Evolutionary conservation across 2,113 vertebrate genomes (phyloP), one percentile per base, ranked within the genome.

Genomic region (Sorex araneus): DNA sequence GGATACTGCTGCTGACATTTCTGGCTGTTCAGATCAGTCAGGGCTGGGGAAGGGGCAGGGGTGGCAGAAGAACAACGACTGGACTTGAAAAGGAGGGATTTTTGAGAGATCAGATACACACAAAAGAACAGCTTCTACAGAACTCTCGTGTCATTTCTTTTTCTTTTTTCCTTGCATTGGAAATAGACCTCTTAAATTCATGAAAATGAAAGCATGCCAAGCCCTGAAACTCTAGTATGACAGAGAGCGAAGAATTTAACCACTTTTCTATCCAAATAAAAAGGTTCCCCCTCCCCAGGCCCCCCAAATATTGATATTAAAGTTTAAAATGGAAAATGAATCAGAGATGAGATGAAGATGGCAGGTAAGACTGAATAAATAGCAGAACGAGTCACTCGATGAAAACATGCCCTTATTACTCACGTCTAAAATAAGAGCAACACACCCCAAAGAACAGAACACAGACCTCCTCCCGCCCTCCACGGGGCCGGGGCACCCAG

Each of bases 251-350:
- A 87, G 28, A 70, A 43, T 83, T 45, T 21, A 40, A 9, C 2
- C 76, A 3, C 82, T 70, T 66, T 77, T 11, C 85, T 23, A 84
- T 70, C 32, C 69, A 91, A 92, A 89, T 47, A 69, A 76, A 47
- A 78, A 4, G 19, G 16, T 7, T 40, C 27, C 19, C 21, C 27
- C 40, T 6, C n/a, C 64, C n/a, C 70, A 23, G 7, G 18, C 6
- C 34, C 0, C 10, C 18, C 1, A 6, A 82, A 60, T 27, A 78
- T 10, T 66, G 78, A 63, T 30, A 87, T 34, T 54, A 54, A 9
- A 76, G 81, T 88, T 94, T 70, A 76, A 79, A 93, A 70, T 54
- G 28, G 45, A 71, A 87, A 81, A 92, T 83, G 67, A 90, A 73
- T 13, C 43, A 74, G 74, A 90, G 66, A 84, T 70, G 76, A 73